Conservation (phyloP, 2,113 vertebrate genomes). For the Hippotragus niger region DNA sequence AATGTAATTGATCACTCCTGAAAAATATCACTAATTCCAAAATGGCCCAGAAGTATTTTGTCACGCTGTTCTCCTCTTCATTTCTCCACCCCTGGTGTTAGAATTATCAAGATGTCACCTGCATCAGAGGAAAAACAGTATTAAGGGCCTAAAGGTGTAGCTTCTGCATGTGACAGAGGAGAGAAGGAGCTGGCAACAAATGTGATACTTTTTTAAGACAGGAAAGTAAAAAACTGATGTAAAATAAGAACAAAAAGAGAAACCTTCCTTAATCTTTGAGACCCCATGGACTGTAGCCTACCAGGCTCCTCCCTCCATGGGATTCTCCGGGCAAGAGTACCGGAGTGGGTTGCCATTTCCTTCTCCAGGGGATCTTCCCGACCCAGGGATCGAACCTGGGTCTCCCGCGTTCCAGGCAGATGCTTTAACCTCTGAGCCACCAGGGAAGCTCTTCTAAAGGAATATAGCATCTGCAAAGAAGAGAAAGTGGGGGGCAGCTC, state of each 20-base stretch:
- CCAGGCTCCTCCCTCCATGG: no score
- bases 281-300: no score
- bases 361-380: no score
- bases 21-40: constrained; percentile 80
- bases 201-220: not conserved
- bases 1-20: constrained; percentile 87
- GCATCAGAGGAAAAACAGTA: constrained; percentile 31
- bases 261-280: not conserved
- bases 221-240: not conserved
- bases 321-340: no score
- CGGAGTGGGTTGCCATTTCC: no score
- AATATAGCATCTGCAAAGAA: not conserved
- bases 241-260: constrained; percentile 6
- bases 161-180: not conserved
- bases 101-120: constrained; percentile 61
- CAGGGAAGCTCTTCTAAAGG: not conserved
- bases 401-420: no score
- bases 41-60: constrained; percentile 76
- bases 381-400: no score
- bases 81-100: constrained; percentile 45
- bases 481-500: not conserved
- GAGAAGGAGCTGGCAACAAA: not conserved
- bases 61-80: constrained; percentile 55
- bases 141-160: not conserved
- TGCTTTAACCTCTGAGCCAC: no score